phyloP scores from a whole-genome alignment of 2,888 invertebrate genomes.

The Erebia ligea region DNA sequence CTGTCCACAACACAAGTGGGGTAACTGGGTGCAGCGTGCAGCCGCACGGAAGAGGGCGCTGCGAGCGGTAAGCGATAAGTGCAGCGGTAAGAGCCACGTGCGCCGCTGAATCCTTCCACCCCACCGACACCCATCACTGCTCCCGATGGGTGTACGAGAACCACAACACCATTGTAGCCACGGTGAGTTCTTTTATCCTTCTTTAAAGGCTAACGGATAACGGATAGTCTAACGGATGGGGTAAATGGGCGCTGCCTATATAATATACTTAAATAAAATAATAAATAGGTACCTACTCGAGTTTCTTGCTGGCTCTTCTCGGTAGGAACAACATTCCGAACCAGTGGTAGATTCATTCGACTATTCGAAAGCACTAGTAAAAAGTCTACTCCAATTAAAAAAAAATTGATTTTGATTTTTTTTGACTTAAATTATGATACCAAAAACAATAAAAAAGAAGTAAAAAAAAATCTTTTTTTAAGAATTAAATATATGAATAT shows the following conservation, averaged over 20 bases:
- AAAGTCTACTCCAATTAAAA: no score
- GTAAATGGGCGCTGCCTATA: slow-evolving; percentile 61
- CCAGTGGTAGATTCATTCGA: no score
- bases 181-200: slow-evolving; percentile 49
- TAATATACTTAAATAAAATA: no score
- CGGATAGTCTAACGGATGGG: slow-evolving; percentile 68
- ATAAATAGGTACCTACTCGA: no score
- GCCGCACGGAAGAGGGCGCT: slow-evolving; percentile 55
- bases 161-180: slow-evolving; percentile 65
- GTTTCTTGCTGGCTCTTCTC: no score
- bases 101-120: slow-evolving; percentile 54
- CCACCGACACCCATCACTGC: slow-evolving; percentile 57
- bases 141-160: slow-evolving; percentile 65
- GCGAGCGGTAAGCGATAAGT: slow-evolving; percentile 51
- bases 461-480: no score
- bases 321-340: no score
- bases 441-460: no score
- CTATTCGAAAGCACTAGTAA: no score
- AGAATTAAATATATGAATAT: no score
- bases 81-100: slow-evolving; percentile 53
- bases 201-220: not conserved
- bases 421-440: no score
- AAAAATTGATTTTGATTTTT: no score
- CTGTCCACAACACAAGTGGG: slow-evolving; percentile 53
- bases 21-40: slow-evolving; percentile 60